A percentile compares a stretch with the other conserved stretches of the same genome.
Evolutionary conservation across 2,888 invertebrate species (phyloP).

Genomic region (Eilema depressum): DNA sequence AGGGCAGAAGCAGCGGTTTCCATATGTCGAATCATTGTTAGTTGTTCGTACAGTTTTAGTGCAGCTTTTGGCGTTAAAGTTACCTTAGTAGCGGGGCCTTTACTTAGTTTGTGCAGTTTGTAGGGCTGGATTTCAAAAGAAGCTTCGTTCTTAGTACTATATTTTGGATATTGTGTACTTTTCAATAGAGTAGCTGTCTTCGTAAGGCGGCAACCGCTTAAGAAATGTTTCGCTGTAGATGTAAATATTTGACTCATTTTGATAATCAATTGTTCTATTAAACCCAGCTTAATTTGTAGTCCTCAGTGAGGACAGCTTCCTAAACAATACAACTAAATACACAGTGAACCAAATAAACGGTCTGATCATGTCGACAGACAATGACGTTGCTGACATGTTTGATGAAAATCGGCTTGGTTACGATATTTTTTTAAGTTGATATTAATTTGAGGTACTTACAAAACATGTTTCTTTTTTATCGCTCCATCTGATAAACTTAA

Average conservation of each 20-base stretch:
- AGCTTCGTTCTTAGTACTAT: constrained; percentile 23
- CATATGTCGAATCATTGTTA: constrained; percentile 95
- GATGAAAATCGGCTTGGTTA: constrained; percentile 3
- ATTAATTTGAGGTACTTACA: neutral
- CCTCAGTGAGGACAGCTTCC: constrained; percentile 38
- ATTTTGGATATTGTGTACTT: constrained; percentile 8
- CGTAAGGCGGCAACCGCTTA: constrained; percentile 50
- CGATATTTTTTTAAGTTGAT: neutral
- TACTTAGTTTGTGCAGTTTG: constrained; percentile 96
- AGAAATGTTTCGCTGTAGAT: constrained; percentile 68
- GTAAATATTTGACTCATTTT: constrained; percentile 81
- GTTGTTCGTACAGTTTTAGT: constrained; percentile 91
- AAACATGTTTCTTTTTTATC: neutral
- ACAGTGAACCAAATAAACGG: neutral
- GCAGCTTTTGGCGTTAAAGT: constrained; percentile 95
- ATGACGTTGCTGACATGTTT: constrained; percentile 9
- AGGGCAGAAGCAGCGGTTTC: constrained; percentile 98
- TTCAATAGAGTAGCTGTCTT: constrained; percentile 71
- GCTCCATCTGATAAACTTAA: no score
- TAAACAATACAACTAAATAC: neutral
- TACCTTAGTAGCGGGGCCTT: constrained; percentile 92
- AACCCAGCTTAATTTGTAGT: constrained; percentile 74
- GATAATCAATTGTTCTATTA: constrained; percentile 63
- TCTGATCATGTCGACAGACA: neutral
- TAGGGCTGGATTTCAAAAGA: constrained; percentile 89